These are phyloP conservation scores for Himalopsyche japonica DNA, from an alignment of 2,888 invertebrate genomes.

Conservation along the genomic window DNA sequence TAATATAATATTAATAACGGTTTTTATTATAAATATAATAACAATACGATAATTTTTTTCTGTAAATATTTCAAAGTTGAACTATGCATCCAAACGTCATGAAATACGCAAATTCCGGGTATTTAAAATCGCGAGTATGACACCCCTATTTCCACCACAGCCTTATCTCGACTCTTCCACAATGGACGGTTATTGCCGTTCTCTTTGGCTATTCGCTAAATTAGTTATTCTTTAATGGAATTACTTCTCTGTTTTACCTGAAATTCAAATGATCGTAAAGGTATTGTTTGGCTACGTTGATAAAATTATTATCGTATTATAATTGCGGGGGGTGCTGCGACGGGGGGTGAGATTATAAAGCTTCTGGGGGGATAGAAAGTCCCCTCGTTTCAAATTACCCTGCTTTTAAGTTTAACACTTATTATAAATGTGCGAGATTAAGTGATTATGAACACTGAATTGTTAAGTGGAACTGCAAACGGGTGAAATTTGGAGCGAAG, in stretches of 20 bases:
- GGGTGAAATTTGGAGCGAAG: neutral
- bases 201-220: slow-evolving; percentile 26
- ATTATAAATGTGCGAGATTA: neutral
- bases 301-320: neutral
- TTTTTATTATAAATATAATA: too few species aligned
- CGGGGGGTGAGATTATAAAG: neutral
- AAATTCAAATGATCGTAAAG: neutral
- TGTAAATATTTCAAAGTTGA: too few species aligned
- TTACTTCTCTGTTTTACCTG: slow-evolving; percentile 16
- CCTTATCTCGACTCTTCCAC: slow-evolving; percentile 5
- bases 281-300: neutral
- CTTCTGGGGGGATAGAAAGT: neutral
- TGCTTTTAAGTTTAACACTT: neutral
- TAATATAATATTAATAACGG: too few species aligned
- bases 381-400: neutral
- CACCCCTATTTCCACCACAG: neutral
- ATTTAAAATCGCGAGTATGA: neutral
- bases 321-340: neutral
- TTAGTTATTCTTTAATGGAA: slow-evolving; percentile 34
- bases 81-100: too few species aligned
- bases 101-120: too few species aligned
- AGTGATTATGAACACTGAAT: neutral
- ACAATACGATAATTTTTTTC: too few species aligned
- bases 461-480: neutral
- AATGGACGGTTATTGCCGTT: slow-evolving; percentile 20